These are phyloP conservation scores for Chromobotia macracanthus DNA, from an alignment of 2,797 vertebrate species.

Conservation along the genomic window DNA sequence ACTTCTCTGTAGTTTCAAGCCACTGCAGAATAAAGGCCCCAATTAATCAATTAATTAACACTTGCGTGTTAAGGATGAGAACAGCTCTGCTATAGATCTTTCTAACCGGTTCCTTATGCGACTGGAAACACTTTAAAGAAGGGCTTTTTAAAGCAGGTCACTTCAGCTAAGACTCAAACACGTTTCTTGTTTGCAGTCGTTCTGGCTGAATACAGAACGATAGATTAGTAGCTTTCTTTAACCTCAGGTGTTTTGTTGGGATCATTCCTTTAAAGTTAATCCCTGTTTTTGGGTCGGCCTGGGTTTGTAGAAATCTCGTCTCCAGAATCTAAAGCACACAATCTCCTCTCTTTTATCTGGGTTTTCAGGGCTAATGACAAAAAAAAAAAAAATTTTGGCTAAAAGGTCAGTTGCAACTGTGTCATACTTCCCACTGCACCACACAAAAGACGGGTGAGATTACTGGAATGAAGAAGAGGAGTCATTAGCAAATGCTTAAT, in stretches of 20 bases:
- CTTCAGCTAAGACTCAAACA: not conserved
- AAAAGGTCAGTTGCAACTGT: slow-evolving; percentile 21
- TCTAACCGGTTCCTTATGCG: slow-evolving; percentile 7
- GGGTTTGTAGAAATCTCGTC: slow-evolving; percentile 29
- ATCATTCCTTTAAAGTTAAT: slow-evolving; percentile 25
- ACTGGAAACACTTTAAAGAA: slow-evolving; percentile 16
- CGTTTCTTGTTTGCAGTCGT: not conserved
- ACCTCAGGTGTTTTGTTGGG: slow-evolving; percentile 15
- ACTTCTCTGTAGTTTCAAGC: not conserved
- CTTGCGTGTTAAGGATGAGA: slow-evolving; percentile 12
- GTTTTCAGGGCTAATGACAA: slow-evolving; percentile 12
- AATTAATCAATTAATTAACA: slow-evolving; percentile 31
- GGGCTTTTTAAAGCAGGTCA: slow-evolving; percentile 23
- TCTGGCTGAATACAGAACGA: slow-evolving; percentile 20
- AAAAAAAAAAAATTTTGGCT: not conserved
- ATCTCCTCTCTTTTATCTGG: slow-evolving; percentile 29
- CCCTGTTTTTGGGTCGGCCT: slow-evolving; percentile 22
- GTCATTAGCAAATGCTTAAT: slow-evolving; percentile 5
- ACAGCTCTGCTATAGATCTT: slow-evolving; percentile 15
- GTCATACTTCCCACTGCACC: slow-evolving; percentile 8
- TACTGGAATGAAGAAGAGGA: not conserved
- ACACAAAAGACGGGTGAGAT: slow-evolving; percentile 16
- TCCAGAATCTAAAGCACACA: slow-evolving; percentile 7
- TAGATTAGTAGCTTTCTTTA: slow-evolving; percentile 18
- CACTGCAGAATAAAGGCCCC: not conserved